These are phyloP conservation scores for Sinocyclocheilus grahami DNA, from an alignment of 2,113 vertebrate genomes.

Conservation along the genomic window DNA sequence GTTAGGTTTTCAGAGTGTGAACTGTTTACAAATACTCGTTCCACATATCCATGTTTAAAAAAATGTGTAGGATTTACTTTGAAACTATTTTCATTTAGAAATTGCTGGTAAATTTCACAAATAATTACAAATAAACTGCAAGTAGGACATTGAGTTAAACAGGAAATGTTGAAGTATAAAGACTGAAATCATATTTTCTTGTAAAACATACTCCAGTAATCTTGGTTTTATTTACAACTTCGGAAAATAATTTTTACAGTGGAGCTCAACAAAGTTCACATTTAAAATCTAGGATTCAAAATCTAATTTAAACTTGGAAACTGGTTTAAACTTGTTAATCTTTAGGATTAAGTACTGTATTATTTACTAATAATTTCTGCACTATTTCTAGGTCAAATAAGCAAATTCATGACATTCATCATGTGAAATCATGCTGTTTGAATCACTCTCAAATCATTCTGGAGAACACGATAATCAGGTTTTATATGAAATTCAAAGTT, in stretches of 20 bases:
- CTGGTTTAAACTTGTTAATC: no score
- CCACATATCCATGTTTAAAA: background rate
- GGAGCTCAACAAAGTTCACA: background rate
- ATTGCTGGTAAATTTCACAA: background rate
- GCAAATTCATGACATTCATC: background rate
- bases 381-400: background rate
- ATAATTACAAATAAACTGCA: background rate
- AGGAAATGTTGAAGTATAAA: background rate
- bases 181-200: background rate
- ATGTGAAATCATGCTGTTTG: no score
- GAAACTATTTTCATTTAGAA: background rate
- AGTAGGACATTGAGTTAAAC: background rate
- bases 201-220: background rate
- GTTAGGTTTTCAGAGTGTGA: conserved; percentile 17
- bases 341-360: no score
- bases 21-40: background rate
- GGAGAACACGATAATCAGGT: background rate
- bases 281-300: background rate
- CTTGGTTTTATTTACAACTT: background rate
- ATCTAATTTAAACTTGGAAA: background rate
- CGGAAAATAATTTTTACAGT: background rate
- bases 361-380: background rate
- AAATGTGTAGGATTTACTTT: background rate
- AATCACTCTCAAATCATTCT: background rate
- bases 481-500: background rate